phyloP scores from a whole-genome alignment of 2,888 invertebrate species.

The Anticlea derivata region DNA sequence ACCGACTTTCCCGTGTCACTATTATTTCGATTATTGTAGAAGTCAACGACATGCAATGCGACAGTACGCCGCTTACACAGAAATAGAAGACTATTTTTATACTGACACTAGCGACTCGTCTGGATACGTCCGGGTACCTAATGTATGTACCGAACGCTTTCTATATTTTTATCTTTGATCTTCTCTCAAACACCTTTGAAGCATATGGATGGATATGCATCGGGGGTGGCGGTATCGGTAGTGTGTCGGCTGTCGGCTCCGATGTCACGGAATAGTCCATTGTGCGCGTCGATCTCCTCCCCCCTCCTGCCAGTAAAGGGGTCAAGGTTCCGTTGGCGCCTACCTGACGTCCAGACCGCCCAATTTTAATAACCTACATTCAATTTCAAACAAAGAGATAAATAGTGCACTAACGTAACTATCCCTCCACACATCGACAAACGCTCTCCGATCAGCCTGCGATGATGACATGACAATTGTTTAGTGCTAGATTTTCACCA shows the following conservation, averaged over 20 bases:
- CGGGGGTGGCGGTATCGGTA: slow-evolving; percentile 41
- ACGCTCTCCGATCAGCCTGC: slow-evolving; percentile 21
- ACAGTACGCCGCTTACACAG: slow-evolving; percentile 44
- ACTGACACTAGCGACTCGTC: slow-evolving; percentile 34
- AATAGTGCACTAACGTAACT: slow-evolving; percentile 31
- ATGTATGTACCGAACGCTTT: slow-evolving; percentile 7
- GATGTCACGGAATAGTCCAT: slow-evolving; percentile 73
- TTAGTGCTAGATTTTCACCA: slow-evolving; percentile 25
- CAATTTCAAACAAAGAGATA: slow-evolving; percentile 41
- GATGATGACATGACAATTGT: slow-evolving; percentile 25
- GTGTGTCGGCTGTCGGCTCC: slow-evolving; percentile 58
- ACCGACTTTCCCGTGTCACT: slow-evolving; percentile 69
- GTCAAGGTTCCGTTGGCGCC: slow-evolving; percentile 76
- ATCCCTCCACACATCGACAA: slow-evolving; percentile 10
- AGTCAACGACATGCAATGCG: slow-evolving; percentile 55
- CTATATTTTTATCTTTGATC: slow-evolving; percentile 10
- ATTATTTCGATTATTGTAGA: slow-evolving; percentile 60
- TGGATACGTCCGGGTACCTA: slow-evolving; percentile 31
- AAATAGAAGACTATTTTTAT: slow-evolving; percentile 38
- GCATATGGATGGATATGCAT: slow-evolving; percentile 9
- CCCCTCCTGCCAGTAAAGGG: slow-evolving; percentile 57
- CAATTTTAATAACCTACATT: slow-evolving; percentile 47
- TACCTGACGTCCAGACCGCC: slow-evolving; percentile 61
- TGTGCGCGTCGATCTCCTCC: slow-evolving; percentile 53
- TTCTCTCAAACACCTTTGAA: slow-evolving; percentile 8